Percentiles rank a stretch among this genome's conserved stretches.
These are phyloP conservation scores for Torymus auratus DNA, from an alignment of 2,888 invertebrate genomes.

Conservation along the genomic window DNA sequence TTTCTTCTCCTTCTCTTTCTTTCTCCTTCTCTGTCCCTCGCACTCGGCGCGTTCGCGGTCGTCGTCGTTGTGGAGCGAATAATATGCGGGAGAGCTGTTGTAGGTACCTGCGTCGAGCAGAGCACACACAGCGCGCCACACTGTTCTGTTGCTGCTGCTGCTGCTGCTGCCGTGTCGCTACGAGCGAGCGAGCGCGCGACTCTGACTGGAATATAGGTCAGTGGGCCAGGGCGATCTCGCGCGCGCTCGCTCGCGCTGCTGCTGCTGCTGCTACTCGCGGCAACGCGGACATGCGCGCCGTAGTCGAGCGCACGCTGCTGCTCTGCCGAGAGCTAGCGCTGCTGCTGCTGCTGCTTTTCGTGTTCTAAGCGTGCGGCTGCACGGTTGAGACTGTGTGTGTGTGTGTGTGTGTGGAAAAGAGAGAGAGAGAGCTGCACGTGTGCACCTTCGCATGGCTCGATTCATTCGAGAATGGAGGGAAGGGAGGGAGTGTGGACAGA, in stretches of 20 bases:
- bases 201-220: constrained; percentile 72
- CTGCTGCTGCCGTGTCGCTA: neutral
- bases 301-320: constrained; percentile 59
- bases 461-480: constrained; percentile 13
- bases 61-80: too few relatives aligned
- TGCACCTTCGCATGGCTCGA: constrained; percentile 31
- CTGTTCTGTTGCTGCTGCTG: neutral
- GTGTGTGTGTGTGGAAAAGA: too few relatives aligned
- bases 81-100: too few relatives aligned
- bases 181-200: constrained; percentile 26
- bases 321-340: constrained; percentile 65
- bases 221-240: constrained; percentile 76
- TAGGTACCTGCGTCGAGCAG: neutral
- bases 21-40: too few relatives aligned
- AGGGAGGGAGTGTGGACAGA: neutral
- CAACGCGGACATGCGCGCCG: constrained; percentile 75
- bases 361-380: too few relatives aligned
- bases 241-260: constrained; percentile 54
- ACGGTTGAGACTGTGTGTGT: too few relatives aligned
- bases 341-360: constrained; percentile 69
- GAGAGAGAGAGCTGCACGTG: constrained; percentile 66
- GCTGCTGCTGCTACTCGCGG: constrained; percentile 55
- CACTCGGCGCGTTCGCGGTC: too few relatives aligned
- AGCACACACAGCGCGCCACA: neutral
- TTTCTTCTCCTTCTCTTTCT: too few relatives aligned